phyloP scores from a whole-genome alignment of 1,140 invertebrate genomes.

The Drosophila nikananu region DNA sequence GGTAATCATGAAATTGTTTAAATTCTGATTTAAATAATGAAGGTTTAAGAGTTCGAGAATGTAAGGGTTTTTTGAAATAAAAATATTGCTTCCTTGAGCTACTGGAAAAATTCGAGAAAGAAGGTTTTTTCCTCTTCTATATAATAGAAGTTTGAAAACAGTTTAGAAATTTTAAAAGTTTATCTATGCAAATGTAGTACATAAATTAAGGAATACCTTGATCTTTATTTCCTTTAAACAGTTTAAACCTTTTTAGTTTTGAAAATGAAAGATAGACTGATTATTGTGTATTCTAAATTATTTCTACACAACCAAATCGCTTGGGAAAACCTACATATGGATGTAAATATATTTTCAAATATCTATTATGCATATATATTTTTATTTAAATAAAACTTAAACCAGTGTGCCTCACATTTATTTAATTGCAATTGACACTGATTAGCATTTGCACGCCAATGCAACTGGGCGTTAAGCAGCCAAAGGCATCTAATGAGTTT shows the following conservation, averaged over 20 bases:
- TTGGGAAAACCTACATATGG: neutral
- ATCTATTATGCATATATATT: no score
- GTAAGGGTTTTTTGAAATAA: no score
- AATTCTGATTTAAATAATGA: no score
- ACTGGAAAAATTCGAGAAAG: no score
- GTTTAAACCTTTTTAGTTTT: neutral
- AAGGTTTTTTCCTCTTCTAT: no score
- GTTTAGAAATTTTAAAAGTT: neutral
- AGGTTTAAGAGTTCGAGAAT: no score
- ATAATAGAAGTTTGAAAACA: no score
- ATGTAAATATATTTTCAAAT: no score
- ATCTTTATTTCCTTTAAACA: neutral
- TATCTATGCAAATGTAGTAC: no score
- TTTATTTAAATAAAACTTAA: neutral
- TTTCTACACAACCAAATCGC: neutral
- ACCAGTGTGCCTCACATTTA: constrained; percentile 34
- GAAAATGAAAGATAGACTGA: neutral
- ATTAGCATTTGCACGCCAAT: constrained; percentile 69
- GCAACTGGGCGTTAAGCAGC: constrained; percentile 74
- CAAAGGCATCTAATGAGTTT: constrained; percentile 69
- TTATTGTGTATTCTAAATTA: neutral
- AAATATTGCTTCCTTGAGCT: no score
- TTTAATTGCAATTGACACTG: constrained; percentile 81
- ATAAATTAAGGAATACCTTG: no score
- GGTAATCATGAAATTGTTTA: no score